phyloP scores from a whole-genome alignment of 2,888 invertebrate species.

The Eristalinus aeneus region DNA sequence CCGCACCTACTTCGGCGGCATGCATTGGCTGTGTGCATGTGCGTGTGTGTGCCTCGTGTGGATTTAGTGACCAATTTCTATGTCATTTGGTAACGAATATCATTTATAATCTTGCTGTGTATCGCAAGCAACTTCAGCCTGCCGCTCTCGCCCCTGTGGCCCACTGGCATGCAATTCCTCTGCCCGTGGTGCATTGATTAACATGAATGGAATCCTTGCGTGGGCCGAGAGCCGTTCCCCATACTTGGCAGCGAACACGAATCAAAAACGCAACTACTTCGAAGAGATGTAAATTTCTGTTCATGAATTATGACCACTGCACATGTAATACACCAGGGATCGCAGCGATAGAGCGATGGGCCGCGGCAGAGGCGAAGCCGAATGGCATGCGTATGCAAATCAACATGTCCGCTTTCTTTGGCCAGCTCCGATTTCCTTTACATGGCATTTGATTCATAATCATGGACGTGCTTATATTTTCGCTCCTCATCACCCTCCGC shows the following conservation, averaged over 20 bases:
- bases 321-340: constrained; percentile 59
- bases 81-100: constrained; percentile 69
- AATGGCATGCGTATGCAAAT: constrained; percentile 66
- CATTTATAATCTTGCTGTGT: constrained; percentile 66
- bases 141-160: constrained; percentile 58
- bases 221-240: constrained; percentile 59
- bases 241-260: constrained; percentile 63
- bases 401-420: constrained; percentile 58
- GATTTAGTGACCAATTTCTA: constrained; percentile 65
- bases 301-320: constrained; percentile 71
- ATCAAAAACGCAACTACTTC: constrained; percentile 64
- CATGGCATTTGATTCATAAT: constrained; percentile 71
- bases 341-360: not conserved
- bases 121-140: constrained; percentile 12
- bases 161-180: constrained; percentile 32
- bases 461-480: constrained; percentile 67
- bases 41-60: not conserved
- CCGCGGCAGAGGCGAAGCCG: constrained; percentile 15
- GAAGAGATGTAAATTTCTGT: constrained; percentile 69
- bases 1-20: constrained; percentile 35
- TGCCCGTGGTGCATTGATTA: constrained; percentile 48
- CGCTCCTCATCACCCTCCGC: not conserved
- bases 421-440: constrained; percentile 68
- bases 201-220: constrained; percentile 67
- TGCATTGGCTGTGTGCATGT: too few relatives aligned